phyloP scores from a whole-genome alignment of 2,888 invertebrate species.

The Watsonalla binaria region DNA sequence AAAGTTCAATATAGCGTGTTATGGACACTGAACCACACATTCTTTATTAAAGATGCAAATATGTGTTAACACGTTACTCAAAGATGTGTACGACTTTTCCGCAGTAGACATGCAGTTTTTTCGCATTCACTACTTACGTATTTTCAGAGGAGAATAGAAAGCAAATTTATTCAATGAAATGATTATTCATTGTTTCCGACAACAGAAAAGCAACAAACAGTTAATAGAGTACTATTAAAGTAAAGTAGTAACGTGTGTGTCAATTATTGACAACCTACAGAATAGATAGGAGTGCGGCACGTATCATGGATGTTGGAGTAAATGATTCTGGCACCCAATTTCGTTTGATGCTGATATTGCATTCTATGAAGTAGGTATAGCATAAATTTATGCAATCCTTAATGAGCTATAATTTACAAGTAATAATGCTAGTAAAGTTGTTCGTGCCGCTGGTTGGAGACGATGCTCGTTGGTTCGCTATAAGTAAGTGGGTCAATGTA shows the following conservation, averaged over 20 bases:
- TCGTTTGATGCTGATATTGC: no score
- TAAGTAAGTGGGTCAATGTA: conserved; percentile 59
- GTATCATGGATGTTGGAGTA: no score
- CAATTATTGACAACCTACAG: no score
- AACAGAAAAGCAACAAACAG: neutral
- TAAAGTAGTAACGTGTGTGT: no score
- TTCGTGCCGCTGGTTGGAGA: conserved; percentile 38
- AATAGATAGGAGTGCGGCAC: no score
- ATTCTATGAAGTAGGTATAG: no score
- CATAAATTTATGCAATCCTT: no score
- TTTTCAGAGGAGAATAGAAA: neutral
- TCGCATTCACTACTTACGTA: neutral
- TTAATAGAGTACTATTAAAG: neutral
- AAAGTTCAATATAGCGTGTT: no score
- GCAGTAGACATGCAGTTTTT: neutral
- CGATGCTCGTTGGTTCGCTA: conserved; percentile 28
- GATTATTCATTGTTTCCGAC: neutral
- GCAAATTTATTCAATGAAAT: neutral
- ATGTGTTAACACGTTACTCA: neutral
- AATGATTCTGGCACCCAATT: no score
- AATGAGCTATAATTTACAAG: no score
- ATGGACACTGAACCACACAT: no score
- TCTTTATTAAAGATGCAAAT: no score
- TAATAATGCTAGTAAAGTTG: conserved; percentile 16
- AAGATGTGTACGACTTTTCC: neutral